A percentile compares a stretch with the other conserved stretches of the same genome.
phyloP scores from a whole-genome alignment of 2,888 invertebrate species.

The Andrena fulva region DNA sequence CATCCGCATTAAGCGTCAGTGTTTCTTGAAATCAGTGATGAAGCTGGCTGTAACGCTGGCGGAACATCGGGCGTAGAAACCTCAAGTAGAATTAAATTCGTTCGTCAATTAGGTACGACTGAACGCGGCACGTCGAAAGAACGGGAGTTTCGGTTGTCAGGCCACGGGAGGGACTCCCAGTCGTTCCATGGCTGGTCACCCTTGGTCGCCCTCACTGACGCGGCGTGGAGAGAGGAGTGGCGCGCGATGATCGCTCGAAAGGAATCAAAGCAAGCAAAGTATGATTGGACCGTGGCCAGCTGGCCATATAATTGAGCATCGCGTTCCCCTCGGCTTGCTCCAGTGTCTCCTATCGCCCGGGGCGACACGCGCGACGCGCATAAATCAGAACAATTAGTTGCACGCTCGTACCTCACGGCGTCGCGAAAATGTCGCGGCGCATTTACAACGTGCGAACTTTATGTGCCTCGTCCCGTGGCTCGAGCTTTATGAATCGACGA shows the following conservation, averaged over 20 bases:
- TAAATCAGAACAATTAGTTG: slow-evolving; percentile 80
- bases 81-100: slow-evolving; percentile 23
- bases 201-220: slow-evolving; percentile 59
- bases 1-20: too few species aligned
- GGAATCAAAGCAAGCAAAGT: slow-evolving; percentile 72
- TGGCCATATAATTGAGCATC: slow-evolving; percentile 78
- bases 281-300: slow-evolving; percentile 77
- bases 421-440: slow-evolving; percentile 64
- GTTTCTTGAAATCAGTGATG: too few species aligned
- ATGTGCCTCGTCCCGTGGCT: slow-evolving; percentile 6
- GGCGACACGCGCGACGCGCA: slow-evolving; percentile 64
- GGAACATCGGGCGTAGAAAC: background rate
- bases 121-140: slow-evolving; percentile 11
- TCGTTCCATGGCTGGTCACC: slow-evolving; percentile 68
- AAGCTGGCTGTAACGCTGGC: background rate
- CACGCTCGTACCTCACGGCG: slow-evolving; percentile 58
- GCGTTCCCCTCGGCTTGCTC: slow-evolving; percentile 65
- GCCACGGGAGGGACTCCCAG: background rate
- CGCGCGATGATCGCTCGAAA: slow-evolving; percentile 64
- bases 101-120: background rate
- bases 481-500: slow-evolving; percentile 43
- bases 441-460: slow-evolving; percentile 62
- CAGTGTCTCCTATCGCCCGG: slow-evolving; percentile 65
- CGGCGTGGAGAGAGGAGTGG: slow-evolving; percentile 44
- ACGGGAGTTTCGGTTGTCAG: background rate